A percentile compares a stretch with the other conserved stretches of the same genome.
Evolutionary conservation across 1,140 invertebrate genomes (phyloP).

Genomic region (Bilobella aurantiaca): DNA sequence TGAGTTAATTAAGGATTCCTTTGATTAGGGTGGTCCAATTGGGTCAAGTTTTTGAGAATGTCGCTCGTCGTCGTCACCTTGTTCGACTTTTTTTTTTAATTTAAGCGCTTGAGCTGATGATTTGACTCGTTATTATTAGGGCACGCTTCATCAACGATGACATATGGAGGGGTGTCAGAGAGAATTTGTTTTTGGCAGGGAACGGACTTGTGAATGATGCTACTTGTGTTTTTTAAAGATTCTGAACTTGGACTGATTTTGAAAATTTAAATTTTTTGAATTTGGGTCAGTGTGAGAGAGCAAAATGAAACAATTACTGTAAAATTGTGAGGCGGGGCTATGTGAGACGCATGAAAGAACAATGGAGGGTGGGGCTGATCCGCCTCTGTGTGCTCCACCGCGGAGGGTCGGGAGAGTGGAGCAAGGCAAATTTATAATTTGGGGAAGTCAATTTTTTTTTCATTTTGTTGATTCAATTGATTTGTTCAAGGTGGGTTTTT

Average conservation of each 20-base stretch:
- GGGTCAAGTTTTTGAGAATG: not conserved
- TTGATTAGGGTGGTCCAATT: not conserved
- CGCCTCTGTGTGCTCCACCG: too few relatives aligned
- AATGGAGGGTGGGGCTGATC: too few relatives aligned
- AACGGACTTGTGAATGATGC: not conserved
- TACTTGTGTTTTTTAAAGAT: not conserved
- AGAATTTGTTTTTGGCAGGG: not conserved
- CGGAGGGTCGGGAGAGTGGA: not conserved
- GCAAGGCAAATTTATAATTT: not conserved
- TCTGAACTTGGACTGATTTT: not conserved
- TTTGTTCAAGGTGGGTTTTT: too few relatives aligned
- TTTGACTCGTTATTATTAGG: not conserved
- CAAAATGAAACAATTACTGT: not conserved
- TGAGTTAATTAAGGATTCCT: not conserved
- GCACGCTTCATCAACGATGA: not conserved
- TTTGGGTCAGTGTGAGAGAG: not conserved
- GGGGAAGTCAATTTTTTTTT: not conserved
- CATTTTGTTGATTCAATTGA: not conserved
- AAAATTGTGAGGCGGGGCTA: not conserved
- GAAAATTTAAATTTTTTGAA: not conserved
- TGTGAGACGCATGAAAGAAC: too few relatives aligned
- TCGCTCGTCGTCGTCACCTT: not conserved
- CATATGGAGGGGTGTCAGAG: not conserved
- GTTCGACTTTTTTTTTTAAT: not conserved
- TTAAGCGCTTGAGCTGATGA: not conserved